phyloP scores from a whole-genome alignment of 2,113 vertebrate genomes.

The Spizaetus ornatus region DNA sequence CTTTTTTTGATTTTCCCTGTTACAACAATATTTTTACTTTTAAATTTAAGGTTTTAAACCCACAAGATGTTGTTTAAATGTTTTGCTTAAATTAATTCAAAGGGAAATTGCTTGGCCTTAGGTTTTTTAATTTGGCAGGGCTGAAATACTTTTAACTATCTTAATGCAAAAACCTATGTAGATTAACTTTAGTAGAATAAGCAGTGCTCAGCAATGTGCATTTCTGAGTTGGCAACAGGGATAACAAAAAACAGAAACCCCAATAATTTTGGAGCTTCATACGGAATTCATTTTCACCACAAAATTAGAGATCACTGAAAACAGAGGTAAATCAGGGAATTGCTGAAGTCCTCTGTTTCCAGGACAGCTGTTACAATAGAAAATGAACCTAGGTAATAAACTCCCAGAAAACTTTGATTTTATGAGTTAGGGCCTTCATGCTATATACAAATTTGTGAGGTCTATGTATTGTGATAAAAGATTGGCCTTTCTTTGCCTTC shows the following conservation, averaged over 20 bases:
- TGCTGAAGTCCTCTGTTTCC: not conserved
- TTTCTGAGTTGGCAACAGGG: not conserved
- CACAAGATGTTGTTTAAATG: not conserved
- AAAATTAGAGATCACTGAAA: not conserved
- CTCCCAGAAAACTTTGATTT: not conserved
- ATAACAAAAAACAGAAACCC: rapidly evolving
- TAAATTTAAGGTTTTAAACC: not conserved
- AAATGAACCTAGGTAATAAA: not conserved
- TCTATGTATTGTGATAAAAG: not conserved
- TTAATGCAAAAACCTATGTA: not conserved
- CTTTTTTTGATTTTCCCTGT: not conserved
- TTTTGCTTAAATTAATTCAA: not conserved
- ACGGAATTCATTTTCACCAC: not conserved
- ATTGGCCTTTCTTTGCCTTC: not conserved
- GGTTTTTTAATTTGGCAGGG: not conserved
- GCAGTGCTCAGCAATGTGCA: not conserved
- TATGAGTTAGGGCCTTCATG: not conserved
- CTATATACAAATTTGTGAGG: not conserved
- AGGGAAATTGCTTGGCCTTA: not conserved
- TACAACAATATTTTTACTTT: not conserved
- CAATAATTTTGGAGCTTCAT: not conserved
- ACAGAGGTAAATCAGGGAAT: not conserved
- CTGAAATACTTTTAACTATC: not conserved
- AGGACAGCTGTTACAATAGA: not conserved
- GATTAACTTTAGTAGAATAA: not conserved